Conservation (phyloP, 2,888 invertebrate genomes). For the Scrobipalpa costella region DNA sequence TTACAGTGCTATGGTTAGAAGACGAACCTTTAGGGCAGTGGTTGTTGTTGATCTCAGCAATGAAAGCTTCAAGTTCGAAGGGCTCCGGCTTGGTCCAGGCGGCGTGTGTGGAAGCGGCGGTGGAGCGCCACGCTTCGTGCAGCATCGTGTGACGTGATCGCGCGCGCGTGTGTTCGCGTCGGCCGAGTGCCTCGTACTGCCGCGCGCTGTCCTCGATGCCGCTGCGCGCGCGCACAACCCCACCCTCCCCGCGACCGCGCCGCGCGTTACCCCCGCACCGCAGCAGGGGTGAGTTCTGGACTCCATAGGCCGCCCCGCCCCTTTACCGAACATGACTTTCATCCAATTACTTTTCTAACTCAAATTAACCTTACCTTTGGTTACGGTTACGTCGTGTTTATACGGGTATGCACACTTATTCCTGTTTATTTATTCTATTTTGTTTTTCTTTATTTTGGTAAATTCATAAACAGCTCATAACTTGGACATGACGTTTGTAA, state of each 20-base stretch:
- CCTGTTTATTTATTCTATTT: no score
- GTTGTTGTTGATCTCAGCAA: slow-evolving; percentile 71
- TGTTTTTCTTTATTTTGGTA: no score
- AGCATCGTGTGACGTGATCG: slow-evolving; percentile 50
- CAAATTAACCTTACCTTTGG: no score
- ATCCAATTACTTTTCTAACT: no score
- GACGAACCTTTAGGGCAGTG: slow-evolving; percentile 59
- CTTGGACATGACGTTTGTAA: no score
- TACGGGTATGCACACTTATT: no score
- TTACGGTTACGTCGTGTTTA: no score
- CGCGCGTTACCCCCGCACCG: slow-evolving; percentile 34
- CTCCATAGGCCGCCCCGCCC: neutral
- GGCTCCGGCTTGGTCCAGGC: slow-evolving; percentile 57
- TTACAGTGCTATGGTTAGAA: neutral
- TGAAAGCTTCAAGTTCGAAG: slow-evolving; percentile 64
- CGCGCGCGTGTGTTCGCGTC: slow-evolving; percentile 40
- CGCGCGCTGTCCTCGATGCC: slow-evolving; percentile 30
- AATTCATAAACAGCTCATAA: no score
- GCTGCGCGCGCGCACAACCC: slow-evolving; percentile 33
- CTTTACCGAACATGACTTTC: neutral
- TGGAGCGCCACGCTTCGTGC: slow-evolving; percentile 63
- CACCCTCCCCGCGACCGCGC: slow-evolving; percentile 33
- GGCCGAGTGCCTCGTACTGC: slow-evolving; percentile 41
- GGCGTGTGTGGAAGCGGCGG: slow-evolving; percentile 34
- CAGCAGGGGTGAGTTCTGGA: slow-evolving; percentile 27